Conservation (phyloP, 2,888 invertebrate genomes). For the Strigamia transsilvanica region DNA sequence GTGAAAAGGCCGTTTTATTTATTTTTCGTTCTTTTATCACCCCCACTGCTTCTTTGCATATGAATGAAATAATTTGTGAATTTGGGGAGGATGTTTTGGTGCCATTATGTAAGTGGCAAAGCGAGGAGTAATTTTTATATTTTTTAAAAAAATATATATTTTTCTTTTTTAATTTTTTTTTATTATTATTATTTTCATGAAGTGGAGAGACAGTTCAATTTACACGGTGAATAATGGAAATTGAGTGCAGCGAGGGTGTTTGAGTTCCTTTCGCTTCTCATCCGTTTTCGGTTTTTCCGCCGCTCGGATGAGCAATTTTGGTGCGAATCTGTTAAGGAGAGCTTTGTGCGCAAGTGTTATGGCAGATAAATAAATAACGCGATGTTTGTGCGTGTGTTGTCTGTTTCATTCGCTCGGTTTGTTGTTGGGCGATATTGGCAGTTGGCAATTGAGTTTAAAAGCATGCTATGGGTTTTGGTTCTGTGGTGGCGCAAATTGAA, state of each 20-base stretch:
- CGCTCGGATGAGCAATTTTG: constrained; percentile 45
- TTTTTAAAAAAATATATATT: background rate
- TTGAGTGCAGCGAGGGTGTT: constrained; percentile 10
- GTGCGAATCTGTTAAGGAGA: constrained; percentile 26
- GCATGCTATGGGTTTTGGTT: background rate
- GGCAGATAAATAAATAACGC: constrained; percentile 24
- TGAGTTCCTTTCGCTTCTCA: background rate
- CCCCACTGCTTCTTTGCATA: background rate
- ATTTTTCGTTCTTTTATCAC: background rate
- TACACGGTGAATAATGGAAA: constrained; percentile 43
- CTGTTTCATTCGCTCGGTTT: constrained; percentile 11
- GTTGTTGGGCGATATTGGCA: constrained; percentile 31
- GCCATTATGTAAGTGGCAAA: constrained; percentile 11
- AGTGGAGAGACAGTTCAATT: constrained; percentile 39
- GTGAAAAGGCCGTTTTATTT: background rate
- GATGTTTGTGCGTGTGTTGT: background rate
- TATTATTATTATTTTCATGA: background rate
- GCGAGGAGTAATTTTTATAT: background rate
- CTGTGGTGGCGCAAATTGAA: constrained; percentile 5
- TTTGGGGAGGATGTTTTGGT: background rate
- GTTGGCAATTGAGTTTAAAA: constrained; percentile 40
- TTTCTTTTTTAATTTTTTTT: constrained; percentile 1
- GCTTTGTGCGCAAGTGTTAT: constrained; percentile 41
- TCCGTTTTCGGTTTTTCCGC: background rate
- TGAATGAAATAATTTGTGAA: constrained; percentile 25